Conservation (phyloP, 1,140 invertebrate genomes). For the Cydia splendana region DNA sequence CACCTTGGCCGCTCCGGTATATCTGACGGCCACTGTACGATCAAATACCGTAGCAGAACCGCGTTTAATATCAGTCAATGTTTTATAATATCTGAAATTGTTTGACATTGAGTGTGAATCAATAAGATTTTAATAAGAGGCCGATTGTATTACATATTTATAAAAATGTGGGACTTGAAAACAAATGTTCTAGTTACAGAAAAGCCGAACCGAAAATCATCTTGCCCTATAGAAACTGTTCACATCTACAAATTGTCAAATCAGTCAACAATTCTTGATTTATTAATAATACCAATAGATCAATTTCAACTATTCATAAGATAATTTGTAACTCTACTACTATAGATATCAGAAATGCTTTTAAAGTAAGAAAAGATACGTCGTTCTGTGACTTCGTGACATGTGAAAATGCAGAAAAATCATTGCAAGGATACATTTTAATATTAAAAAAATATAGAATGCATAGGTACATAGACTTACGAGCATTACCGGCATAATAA, state of each 20-base stretch:
- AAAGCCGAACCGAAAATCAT: conserved; percentile 1
- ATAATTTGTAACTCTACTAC: conserved; percentile 26
- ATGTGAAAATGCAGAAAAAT: not conserved
- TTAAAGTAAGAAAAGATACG: not conserved
- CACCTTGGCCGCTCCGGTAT: too few species aligned
- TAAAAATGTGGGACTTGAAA: too few species aligned
- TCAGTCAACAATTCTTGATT: conserved; percentile 32
- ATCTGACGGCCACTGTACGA: too few species aligned
- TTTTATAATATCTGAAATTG: too few species aligned
- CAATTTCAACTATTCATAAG: conserved; percentile 29
- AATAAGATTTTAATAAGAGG: too few species aligned
- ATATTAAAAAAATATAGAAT: not conserved
- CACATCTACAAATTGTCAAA: conserved; percentile 32
- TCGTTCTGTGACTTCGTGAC: not conserved
- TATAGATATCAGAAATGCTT: conserved; percentile 11
- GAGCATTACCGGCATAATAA: not conserved
- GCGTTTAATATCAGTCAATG: too few species aligned
- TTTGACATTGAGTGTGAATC: too few species aligned
- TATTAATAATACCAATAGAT: conserved; percentile 23
- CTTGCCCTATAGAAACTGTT: conserved; percentile 22
- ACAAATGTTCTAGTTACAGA: not conserved
- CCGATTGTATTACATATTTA: too few species aligned
- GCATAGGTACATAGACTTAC: not conserved
- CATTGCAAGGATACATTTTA: not conserved
- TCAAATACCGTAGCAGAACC: too few species aligned